These are phyloP conservation scores for Ceraclea dissimilis DNA, from an alignment of 2,888 invertebrate genomes.

Conservation along the genomic window DNA sequence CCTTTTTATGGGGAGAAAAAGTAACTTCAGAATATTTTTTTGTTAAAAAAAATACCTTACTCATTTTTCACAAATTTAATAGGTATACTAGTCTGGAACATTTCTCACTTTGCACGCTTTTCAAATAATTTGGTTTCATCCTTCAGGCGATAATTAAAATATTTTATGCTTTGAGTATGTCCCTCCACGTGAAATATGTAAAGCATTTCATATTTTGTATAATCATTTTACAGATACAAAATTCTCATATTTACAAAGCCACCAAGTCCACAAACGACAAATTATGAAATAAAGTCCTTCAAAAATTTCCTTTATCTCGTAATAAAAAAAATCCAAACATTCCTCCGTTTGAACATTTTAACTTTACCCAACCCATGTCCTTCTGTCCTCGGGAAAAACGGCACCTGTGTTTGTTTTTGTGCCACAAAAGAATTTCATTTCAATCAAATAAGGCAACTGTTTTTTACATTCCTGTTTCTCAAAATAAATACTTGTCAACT, in stretches of 20 bases:
- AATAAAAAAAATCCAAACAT: not conserved
- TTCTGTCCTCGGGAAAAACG: not conserved
- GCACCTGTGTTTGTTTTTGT: not conserved
- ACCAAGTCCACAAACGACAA: not conserved
- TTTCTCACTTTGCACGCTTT: too few relatives aligned
- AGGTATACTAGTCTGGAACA: too few relatives aligned
- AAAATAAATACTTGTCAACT: too few relatives aligned
- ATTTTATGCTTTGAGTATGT: not conserved
- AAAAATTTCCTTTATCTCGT: not conserved
- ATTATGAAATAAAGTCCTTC: not conserved
- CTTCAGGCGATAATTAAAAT: not conserved
- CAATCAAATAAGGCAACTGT: too few relatives aligned
- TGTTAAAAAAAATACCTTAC: too few relatives aligned
- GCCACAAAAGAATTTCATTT: not conserved
- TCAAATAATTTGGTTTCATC: too few relatives aligned
- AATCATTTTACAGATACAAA: not conserved
- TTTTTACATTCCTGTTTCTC: too few relatives aligned
- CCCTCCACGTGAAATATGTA: not conserved
- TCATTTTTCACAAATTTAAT: too few relatives aligned
- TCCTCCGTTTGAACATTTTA: not conserved
- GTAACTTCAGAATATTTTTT: too few relatives aligned
- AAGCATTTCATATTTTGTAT: not conserved
- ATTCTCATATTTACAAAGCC: not conserved
- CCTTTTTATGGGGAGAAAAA: too few relatives aligned
- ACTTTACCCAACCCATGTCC: not conserved